Evolutionary conservation across 2,113 vertebrate species (phyloP), one percentile per base, ranked within the genome.

Genomic region (Muntiacus reevesi): DNA sequence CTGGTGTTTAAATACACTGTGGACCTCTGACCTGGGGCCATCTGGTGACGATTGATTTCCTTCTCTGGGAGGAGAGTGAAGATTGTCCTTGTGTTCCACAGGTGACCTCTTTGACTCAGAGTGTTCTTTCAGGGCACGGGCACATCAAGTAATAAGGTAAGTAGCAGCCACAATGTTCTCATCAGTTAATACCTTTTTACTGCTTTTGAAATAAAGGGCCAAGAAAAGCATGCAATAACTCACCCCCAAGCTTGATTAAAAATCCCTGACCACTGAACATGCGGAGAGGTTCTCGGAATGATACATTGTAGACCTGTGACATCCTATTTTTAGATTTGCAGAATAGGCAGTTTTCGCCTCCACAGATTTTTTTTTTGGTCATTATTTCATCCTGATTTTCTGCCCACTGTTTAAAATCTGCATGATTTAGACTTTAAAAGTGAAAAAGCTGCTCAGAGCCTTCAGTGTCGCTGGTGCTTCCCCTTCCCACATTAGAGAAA

Each of bases 331-430:
- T 94, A 91, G 67, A 97, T 74, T 28, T 47, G 60, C 78, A 89
- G 5, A 25, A 15, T 93, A 86, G 86, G 55, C 43, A 67, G 2
- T 79, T 97, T 95, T 96, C 88, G 21, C 21, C 76, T 94, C 40
- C 45, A 45, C 19, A 59, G 71, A 95, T 86, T 91, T 93, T 86
- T 89, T 94, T 86, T 89, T 94, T 74, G 0, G 36, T 87, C 82
- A 87, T 96, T 91, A 97, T 96, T 96, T 97, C 76, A 74, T 59
- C 91, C n/a, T 83, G 88, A 97, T 87, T 97, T 91, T 96, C 67
- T 91, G 55, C 6, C 17, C 40, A 59, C 50, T 95, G 17, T 95
- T 78, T 85, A 74, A 92, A 96, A 64, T 47, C 81, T 87, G 27
- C 28, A 45, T 89, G 88, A 94, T 89, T 97, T 91, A 93, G 67